These are phyloP conservation scores for Drosophila ogumai DNA, from an alignment of 1,140 invertebrate species.

Conservation along the genomic window DNA sequence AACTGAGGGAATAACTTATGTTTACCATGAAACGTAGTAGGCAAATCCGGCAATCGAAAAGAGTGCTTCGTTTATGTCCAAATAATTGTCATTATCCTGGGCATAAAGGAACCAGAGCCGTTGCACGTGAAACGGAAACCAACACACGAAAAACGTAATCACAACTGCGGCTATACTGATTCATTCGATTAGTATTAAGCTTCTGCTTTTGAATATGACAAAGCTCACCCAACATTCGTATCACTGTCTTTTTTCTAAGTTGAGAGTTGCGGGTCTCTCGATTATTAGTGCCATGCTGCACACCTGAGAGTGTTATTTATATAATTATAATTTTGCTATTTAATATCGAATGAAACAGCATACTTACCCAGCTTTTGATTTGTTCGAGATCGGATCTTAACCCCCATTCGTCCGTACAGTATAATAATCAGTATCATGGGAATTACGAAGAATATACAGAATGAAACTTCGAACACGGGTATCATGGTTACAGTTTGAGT, in stretches of 20 bases:
- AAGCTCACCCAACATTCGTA: constrained; percentile 92
- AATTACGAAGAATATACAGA: constrained; percentile 92
- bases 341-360: not conserved
- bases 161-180: constrained; percentile 94
- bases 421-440: constrained; percentile 92
- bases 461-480: constrained; percentile 92
- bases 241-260: constrained; percentile 90
- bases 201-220: not conserved
- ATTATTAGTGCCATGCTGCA: constrained; percentile 87
- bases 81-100: constrained; percentile 87
- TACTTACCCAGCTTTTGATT: constrained; percentile 84
- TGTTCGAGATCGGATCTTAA: constrained; percentile 88
- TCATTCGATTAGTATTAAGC: not conserved
- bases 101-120: constrained; percentile 91
- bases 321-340: not conserved
- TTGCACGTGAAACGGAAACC: constrained; percentile 98
- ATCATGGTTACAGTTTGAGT: constrained; percentile 86
- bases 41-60: constrained; percentile 92
- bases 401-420: constrained; percentile 92
- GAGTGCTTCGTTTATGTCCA: constrained; percentile 91
- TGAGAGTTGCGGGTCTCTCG: constrained; percentile 88
- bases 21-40: constrained; percentile 92
- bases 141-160: constrained; percentile 98
- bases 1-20: not conserved
- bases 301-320: constrained; percentile 50